Evolutionary conservation across 1,140 invertebrate species (phyloP).

Genomic region (Pseudachorutes palmiensis): DNA sequence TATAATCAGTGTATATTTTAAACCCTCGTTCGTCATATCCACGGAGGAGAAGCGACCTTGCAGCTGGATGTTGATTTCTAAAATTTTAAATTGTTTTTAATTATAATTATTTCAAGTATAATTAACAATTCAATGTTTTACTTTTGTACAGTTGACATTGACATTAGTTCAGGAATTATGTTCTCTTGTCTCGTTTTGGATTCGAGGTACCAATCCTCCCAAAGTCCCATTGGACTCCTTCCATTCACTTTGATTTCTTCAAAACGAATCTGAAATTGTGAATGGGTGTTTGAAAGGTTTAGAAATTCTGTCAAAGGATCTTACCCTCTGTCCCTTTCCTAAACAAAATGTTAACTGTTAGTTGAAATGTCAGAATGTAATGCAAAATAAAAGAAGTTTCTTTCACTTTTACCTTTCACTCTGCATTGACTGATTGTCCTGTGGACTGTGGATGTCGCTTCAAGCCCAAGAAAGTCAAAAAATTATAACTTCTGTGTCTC

Average conservation of each 20-base stretch:
- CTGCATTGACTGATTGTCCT: no score
- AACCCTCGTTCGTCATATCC: constrained; percentile 64
- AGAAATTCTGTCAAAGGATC: background rate
- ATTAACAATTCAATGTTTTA: background rate
- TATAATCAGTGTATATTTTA: constrained; percentile 77
- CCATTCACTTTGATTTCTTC: background rate
- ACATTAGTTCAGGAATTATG: background rate
- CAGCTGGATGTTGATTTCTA: constrained; percentile 60
- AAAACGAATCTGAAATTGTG: background rate
- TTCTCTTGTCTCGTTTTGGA: background rate
- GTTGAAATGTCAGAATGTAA: no score
- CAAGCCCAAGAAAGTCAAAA: no score
- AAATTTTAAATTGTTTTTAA: background rate
- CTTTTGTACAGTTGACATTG: background rate
- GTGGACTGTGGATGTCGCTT: no score
- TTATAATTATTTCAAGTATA: background rate
- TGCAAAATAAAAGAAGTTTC: no score
- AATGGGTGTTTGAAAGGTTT: background rate
- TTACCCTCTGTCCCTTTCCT: background rate
- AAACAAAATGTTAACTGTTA: no score
- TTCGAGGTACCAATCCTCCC: background rate
- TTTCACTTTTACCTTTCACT: no score
- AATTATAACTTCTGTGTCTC: no score
- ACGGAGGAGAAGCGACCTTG: constrained; percentile 68
- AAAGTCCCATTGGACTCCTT: background rate